Evolutionary conservation across 1,140 invertebrate genomes (phyloP), one percentile per base, ranked within the genome.

Genomic region (Monomorium pharaonis): DNA sequence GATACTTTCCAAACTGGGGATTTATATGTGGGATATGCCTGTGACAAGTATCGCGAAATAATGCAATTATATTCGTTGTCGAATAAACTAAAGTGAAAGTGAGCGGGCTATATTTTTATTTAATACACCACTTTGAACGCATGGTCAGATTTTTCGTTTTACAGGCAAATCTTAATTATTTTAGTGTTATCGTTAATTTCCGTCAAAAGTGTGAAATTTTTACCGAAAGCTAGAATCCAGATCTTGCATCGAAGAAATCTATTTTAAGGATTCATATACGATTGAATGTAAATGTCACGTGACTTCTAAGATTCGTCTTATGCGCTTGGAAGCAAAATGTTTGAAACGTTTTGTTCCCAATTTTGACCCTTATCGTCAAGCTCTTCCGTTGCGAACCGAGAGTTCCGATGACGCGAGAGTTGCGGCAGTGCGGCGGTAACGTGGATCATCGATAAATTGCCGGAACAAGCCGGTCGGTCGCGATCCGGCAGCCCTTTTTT

Each of bases 401-500:
- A 44, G 27, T 33, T 5, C 9, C 54, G 42, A 24, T 56, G 30
- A 60, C 60, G 37, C 18, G 51, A 44, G 33, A 42, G 16, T 54
- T 56, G 63, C 37, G 30, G 60, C 44, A 51, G 37, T 37, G 44
- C 60, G 65, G 24, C 65, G 65, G 69, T 81, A 49, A 47, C 84
- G 60, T n/a, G 47, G 49, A 65, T 67, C 60, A 67, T 80, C 56
- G 75, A 80, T 80, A 65, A 63, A 77, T 81, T 27, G 74, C 30
- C n/a, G 44, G n/a, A 16, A 77, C 37, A 42, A 51, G 58, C 54
- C 37, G 21, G 30, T 67, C 27, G 72, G 18, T n/a, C 56, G 44
- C 83, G 67, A 75, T 74, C n/a, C 56, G 49, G 51, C 18, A 49
- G 47, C 27, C 18, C 54, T 70, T 86, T 89, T 86, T 81, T 67